These are phyloP conservation scores for Pediacus dermestoides DNA, from an alignment of 2,888 invertebrate genomes.

Conservation along the genomic window DNA sequence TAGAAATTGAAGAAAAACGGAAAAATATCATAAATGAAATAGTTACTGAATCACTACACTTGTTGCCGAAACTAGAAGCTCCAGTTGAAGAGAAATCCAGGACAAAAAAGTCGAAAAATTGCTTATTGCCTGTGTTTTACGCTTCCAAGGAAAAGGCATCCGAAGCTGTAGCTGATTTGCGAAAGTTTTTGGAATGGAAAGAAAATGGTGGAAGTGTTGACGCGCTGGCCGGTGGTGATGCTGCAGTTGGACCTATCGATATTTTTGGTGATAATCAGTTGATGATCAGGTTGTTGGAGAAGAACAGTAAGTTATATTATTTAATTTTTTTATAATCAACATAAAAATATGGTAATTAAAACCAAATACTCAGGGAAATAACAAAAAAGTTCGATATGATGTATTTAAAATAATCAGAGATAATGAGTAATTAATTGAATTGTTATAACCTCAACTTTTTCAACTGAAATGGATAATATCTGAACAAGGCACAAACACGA, in stretches of 20 bases:
- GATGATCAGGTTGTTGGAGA: slow-evolving; percentile 31
- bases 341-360: no score
- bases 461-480: no score
- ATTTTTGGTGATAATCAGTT: slow-evolving; percentile 34
- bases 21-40: slow-evolving; percentile 18
- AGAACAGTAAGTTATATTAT: slow-evolving; percentile 43
- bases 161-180: slow-evolving; percentile 21
- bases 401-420: no score
- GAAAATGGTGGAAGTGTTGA: slow-evolving; percentile 13
- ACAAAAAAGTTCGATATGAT: no score
- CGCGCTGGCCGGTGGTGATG: slow-evolving; percentile 6
- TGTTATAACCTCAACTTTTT: no score
- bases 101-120: slow-evolving; percentile 20
- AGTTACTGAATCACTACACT: slow-evolving; percentile 5
- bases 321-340: no score
- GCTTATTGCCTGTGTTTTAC: slow-evolving; percentile 26
- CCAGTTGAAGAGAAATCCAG: slow-evolving; percentile 14
- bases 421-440: no score
- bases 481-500: no score
- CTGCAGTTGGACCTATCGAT: slow-evolving; percentile 27
- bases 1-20: slow-evolving; percentile 20
- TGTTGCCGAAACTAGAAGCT: slow-evolving; percentile 14
- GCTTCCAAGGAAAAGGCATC: slow-evolving; percentile 16
- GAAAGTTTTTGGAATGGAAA: slow-evolving; percentile 26
- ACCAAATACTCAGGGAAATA: no score